A percentile compares a stretch with the other conserved stretches of the same genome.
Evolutionary conservation across 2,797 vertebrate genomes (phyloP).

Genomic region (Xenopus petersii): DNA sequence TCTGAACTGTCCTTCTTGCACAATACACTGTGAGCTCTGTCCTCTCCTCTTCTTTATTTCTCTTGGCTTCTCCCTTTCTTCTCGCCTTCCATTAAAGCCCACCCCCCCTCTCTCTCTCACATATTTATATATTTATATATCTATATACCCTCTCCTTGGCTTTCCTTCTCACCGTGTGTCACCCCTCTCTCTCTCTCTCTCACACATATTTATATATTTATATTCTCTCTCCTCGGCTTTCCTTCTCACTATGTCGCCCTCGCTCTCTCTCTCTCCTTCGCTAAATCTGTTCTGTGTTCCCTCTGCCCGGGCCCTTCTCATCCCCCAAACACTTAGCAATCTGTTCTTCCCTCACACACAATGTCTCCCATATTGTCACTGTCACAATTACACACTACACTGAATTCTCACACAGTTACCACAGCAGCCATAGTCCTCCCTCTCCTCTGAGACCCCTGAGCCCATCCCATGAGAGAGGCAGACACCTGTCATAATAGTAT

Average conservation of each 20-base stretch:
- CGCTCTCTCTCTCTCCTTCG: conserved; percentile 13
- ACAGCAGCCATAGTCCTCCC: conserved; percentile 36
- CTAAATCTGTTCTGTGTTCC: conserved; percentile 44
- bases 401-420: conserved; percentile 45
- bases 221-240: neutral
- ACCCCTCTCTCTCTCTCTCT: conserved; percentile 12
- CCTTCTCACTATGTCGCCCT: too few species aligned
- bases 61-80: too few species aligned
- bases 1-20: too few species aligned
- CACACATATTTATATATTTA: neutral
- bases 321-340: conserved; percentile 49
- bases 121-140: too few species aligned
- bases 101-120: too few species aligned
- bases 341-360: conserved; percentile 45
- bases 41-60: too few species aligned
- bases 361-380: conserved; percentile 45
- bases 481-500: conserved; percentile 18
- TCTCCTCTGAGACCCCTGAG: conserved; percentile 37
- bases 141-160: neutral
- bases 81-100: too few species aligned
- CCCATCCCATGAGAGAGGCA: conserved; percentile 33
- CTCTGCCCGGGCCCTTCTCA: conserved; percentile 35
- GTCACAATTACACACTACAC: conserved; percentile 44
- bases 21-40: too few species aligned
- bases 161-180: neutral